Conservation (phyloP, 92 coral and sea anemone species). For the Paramuricea clavata region DNA sequence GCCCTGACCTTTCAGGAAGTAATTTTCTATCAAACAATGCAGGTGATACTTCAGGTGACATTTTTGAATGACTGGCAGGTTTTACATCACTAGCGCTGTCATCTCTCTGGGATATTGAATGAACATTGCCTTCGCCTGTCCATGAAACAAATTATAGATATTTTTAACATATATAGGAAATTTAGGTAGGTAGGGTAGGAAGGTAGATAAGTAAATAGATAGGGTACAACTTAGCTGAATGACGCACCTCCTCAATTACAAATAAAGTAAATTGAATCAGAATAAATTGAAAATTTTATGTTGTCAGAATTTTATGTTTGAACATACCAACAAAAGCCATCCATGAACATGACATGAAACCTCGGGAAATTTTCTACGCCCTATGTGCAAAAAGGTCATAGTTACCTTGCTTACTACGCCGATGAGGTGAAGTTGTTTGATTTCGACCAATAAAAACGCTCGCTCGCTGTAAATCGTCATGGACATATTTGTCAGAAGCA, state of each 20-base stretch:
- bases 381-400: neutral
- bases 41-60: neutral
- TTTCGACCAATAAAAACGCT: slow-evolving; percentile 36
- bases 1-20: neutral
- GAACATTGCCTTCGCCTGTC: neutral
- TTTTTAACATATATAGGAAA: neutral
- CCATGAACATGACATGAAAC: no score
- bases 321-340: no score
- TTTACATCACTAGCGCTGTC: neutral
- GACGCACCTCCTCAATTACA: neutral
- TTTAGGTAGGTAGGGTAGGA: no score
- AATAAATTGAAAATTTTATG: no score
- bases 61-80: neutral
- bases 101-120: neutral
- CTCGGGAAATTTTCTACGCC: no score
- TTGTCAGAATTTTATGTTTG: no score
- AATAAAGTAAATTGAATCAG: no score
- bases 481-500: neutral
- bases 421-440: slow-evolving; percentile 32
- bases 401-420: slow-evolving; percentile 11
- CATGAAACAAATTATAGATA: neutral
- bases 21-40: slow-evolving; percentile 11
- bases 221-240: neutral
- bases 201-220: neutral
- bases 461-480: neutral